Conservation (phyloP, 2,797 vertebrate genomes). For the Miichthys miiuy region DNA sequence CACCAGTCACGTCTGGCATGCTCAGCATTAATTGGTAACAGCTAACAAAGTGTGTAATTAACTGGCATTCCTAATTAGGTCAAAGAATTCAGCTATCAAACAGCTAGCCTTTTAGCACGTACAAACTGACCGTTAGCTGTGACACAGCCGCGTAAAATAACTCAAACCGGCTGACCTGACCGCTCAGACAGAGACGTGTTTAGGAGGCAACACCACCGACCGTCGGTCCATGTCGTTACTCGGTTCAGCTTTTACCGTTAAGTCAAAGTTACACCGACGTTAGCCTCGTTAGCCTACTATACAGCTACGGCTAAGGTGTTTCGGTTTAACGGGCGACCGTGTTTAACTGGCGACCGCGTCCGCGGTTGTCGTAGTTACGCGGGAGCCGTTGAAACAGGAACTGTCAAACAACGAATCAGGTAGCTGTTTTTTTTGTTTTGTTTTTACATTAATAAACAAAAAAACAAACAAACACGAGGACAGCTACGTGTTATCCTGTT, state of each 20-base stretch:
- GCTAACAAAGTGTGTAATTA: background rate
- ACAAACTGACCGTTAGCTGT: background rate
- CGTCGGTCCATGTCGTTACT: rapidly evolving
- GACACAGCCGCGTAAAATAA: background rate
- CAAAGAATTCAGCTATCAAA: background rate
- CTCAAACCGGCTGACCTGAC: rapidly evolving
- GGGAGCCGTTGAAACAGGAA: no score
- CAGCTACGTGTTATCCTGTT: no score
- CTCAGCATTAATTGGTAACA: no score
- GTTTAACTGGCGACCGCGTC: no score
- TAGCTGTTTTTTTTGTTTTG: no score
- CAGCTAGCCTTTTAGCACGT: constrained; percentile 7
- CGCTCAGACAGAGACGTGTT: rapidly evolving
- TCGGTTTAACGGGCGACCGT: no score
- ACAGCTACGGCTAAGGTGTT: constrained; percentile 8
- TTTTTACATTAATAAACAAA: no score
- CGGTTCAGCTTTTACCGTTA: rapidly evolving
- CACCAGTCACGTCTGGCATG: background rate
- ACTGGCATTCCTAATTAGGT: background rate
- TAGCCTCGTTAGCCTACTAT: constrained; percentile 23
- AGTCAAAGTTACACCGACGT: background rate
- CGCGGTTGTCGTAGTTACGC: no score
- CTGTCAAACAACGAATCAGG: no score
- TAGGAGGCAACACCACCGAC: rapidly evolving
- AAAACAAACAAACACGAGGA: no score